Percentiles rank a stretch among this genome's conserved stretches.
Evolutionary conservation across 2,888 invertebrate genomes (phyloP).

Genomic region (Yponomeuta malinellus): DNA sequence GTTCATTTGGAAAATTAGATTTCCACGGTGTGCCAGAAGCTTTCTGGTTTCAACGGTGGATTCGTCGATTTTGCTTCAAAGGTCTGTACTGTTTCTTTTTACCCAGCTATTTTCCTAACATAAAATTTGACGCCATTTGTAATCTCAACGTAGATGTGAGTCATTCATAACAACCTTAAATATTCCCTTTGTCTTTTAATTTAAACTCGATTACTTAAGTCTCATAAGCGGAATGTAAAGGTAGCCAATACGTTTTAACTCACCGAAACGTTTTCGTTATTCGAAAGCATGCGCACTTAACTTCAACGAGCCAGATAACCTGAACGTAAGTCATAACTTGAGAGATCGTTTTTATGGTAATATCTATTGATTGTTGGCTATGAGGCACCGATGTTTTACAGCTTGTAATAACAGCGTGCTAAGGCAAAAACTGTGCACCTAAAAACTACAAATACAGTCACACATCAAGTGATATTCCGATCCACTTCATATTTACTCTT

Average conservation of each 20-base stretch:
- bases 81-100: not conserved
- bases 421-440: conserved; percentile 5
- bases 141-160: not conserved
- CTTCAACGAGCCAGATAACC: not conserved
- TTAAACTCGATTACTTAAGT: not conserved
- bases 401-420: conserved; percentile 15
- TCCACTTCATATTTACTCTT: no score
- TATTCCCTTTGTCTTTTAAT: not conserved
- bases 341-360: conserved; percentile 12
- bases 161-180: not conserved
- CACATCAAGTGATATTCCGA: no score
- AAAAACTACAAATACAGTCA: not conserved
- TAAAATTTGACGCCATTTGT: no score
- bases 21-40: not conserved
- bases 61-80: not conserved
- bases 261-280: not conserved
- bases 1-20: conserved; percentile 11
- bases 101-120: not conserved
- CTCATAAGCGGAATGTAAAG: not conserved
- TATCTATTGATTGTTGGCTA: conserved; percentile 14
- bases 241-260: not conserved
- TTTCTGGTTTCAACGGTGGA: not conserved
- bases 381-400: conserved; percentile 16
- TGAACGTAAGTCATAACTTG: not conserved
- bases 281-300: not conserved